phyloP scores from a whole-genome alignment of 1,140 invertebrate genomes.

The Apolygus lucorum region DNA sequence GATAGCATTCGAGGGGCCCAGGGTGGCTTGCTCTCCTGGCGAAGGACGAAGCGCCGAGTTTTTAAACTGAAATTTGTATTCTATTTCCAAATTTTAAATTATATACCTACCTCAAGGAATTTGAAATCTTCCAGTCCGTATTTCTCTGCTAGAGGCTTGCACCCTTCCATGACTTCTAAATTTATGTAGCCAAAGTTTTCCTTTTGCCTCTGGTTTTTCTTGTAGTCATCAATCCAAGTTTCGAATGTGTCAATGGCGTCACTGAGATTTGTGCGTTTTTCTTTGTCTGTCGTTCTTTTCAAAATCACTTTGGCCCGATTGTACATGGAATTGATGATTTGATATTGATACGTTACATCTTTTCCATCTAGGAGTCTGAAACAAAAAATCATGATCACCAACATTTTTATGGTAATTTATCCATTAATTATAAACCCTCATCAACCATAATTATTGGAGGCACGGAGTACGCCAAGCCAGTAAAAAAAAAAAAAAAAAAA shows the following conservation, averaged over 20 bases:
- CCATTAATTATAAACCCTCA: too few relatives aligned
- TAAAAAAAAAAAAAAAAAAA: too few relatives aligned
- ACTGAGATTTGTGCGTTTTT: slow-evolving; percentile 37
- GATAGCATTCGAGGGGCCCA: too few relatives aligned
- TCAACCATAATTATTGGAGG: too few relatives aligned
- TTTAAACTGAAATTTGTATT: too few relatives aligned
- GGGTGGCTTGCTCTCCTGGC: too few relatives aligned
- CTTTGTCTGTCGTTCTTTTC: slow-evolving; percentile 40
- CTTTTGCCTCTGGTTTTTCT: slow-evolving; percentile 36
- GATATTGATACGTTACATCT: slow-evolving; percentile 40
- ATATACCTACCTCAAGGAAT: slow-evolving; percentile 34
- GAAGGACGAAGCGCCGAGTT: too few relatives aligned
- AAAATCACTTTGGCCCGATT: slow-evolving; percentile 39
- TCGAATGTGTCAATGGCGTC: slow-evolving; percentile 39
- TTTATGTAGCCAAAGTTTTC: slow-evolving; percentile 40
- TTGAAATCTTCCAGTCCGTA: slow-evolving; percentile 36
- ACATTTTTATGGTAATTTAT: too few relatives aligned
- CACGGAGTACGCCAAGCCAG: too few relatives aligned
- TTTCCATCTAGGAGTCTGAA: slow-evolving; percentile 36
- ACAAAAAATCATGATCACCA: slow-evolving; percentile 13
- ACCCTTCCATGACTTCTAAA: slow-evolving; percentile 38
- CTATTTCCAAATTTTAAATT: too few relatives aligned
- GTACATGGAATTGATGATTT: slow-evolving; percentile 39
- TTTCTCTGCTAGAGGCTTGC: slow-evolving; percentile 36
- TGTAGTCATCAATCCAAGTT: slow-evolving; percentile 41